Base-by-base conservation (phyloP, 30 jellyfish, hydroid and myxozoan genomes). In the Aurelia aurita region DNA sequence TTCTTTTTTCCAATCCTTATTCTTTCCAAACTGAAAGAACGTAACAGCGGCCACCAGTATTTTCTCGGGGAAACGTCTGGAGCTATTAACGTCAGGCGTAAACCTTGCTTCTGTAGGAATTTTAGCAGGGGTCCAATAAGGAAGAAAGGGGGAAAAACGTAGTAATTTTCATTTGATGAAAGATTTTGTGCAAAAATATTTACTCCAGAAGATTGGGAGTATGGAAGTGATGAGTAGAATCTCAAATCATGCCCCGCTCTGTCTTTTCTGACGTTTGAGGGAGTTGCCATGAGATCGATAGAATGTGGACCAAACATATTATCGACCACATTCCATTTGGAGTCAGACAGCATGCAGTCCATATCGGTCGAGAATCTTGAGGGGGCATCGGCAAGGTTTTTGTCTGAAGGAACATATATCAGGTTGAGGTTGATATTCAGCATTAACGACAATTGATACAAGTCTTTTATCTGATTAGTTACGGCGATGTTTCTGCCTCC, bases 331-430 rank as follows among this genome's bases (percentile, higher is more conserved):
- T 15, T 32, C 78, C 57, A 66, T 32, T 55, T 32, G 22, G n/a
- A 2, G 10, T 66, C 78, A 66, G 78, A 66, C 10, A 66, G 78
- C 2, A 43, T 16, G 78, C 78, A 66, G 58, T 66, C 78, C 15
- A 66, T 66, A 32, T 66, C 78, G 2, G 78, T 27, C n/a, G 35
- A 21, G 58, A 25, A 66, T 66, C 78, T 21, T 28, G 78, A 66
- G 3, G 78, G 78, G 22, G 78, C 29, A 22, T 66, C 78, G 1
- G 78, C 78, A 27, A 21, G 58, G 25, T 25, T 21, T 1, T 21
- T 25, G 5, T 66, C 58, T 25, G 58, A 66, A 1, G 78, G 78
- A 25, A 66, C 78, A 25, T 66, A 66, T 1, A 12, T 21, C 58
- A 66, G 3, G 25, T 21, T 29, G 58, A 66, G 29, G 43, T 21